Base-by-base conservation (phyloP, 2,888 invertebrate genomes). In the Argyresthia albistria region DNA sequence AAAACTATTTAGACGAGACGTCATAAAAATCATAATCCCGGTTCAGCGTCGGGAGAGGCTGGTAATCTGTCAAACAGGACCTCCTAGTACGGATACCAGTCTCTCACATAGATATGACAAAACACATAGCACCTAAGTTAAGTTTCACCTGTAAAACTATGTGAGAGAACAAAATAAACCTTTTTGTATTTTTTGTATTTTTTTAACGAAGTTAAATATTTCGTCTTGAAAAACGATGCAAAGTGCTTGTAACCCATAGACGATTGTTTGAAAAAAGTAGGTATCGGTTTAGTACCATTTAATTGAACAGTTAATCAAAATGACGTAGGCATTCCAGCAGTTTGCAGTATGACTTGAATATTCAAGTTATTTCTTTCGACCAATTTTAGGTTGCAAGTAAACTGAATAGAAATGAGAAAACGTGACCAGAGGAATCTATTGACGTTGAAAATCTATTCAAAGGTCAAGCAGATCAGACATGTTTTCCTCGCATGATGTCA, bases 401-500 rank as follows among this genome's bases (percentile, higher is more conserved):
- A 9, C 9, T 4, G 10, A 39, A n/a, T 9, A 8, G 1, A 8
- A 39, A 9, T 39, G 39, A n/a, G 39, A 39, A 39, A 39, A 39
- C 39, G 3, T 8, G 4, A 39, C 39, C 4, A 52, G 39, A 47
- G n/a, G 48, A 54, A 54, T 56, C 53, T 43, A 39, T 50, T 54
- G 37, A 54, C 52, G 49, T 37, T 56, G 58, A 54, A 58, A 60
- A 60, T 48, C 58, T 55, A 63, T 63, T 61, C 59, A 63, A 63
- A 64, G 59, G 59, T 62, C 59, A 60, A 54, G 53, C 55, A 57
- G 55, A 63, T 57, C 58, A 61, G 59, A 59, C 57, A 50, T 59
- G 59, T 61, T 62, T 65, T 15, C 37, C n/a, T 14, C 36, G 12
- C 10, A 48, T 39, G 48, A 10, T 15, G 48, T 54, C 48, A 57